Conservation (phyloP, 2,797 vertebrate species). For the Alfaro cultratus region DNA sequence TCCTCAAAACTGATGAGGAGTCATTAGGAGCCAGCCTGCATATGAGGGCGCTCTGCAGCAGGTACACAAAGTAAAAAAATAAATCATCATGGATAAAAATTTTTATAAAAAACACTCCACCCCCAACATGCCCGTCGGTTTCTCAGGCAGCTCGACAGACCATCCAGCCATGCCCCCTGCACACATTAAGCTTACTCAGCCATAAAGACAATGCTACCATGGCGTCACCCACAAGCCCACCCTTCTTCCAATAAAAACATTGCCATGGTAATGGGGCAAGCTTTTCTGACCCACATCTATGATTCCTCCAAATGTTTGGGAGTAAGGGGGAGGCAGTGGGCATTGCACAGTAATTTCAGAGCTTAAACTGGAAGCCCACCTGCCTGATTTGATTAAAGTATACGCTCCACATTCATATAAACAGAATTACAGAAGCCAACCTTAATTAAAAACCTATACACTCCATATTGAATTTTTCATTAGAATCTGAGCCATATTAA, state of each 20-base stretch:
- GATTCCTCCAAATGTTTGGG: slow-evolving; percentile 47
- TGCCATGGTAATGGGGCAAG: slow-evolving; percentile 80
- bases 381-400: slow-evolving; percentile 29
- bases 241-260: slow-evolving; percentile 75
- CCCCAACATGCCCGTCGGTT: slow-evolving; percentile 56
- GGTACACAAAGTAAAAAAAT: slow-evolving; percentile 7
- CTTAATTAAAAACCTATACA: slow-evolving; percentile 55
- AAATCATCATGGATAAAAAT: neutral
- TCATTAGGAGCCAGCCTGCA: slow-evolving; percentile 24
- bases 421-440: slow-evolving; percentile 21
- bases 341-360: slow-evolving; percentile 56
- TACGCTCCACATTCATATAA: neutral
- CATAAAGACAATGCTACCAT: slow-evolving; percentile 75
- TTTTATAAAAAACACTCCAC: neutral
- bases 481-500: slow-evolving; percentile 32
- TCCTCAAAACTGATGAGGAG: slow-evolving; percentile 16
- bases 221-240: slow-evolving; percentile 52
- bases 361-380: slow-evolving; percentile 48
- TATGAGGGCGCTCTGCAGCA: slow-evolving; percentile 26
- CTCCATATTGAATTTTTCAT: slow-evolving; percentile 33
- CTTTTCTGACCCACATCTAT: slow-evolving; percentile 74
- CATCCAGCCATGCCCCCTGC: slow-evolving; percentile 51
- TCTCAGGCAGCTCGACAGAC: slow-evolving; percentile 40
- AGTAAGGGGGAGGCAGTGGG: slow-evolving; percentile 28
- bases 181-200: slow-evolving; percentile 76